Base-by-base conservation (phyloP, 1,140 invertebrate genomes). In the Hermetia illucens region DNA sequence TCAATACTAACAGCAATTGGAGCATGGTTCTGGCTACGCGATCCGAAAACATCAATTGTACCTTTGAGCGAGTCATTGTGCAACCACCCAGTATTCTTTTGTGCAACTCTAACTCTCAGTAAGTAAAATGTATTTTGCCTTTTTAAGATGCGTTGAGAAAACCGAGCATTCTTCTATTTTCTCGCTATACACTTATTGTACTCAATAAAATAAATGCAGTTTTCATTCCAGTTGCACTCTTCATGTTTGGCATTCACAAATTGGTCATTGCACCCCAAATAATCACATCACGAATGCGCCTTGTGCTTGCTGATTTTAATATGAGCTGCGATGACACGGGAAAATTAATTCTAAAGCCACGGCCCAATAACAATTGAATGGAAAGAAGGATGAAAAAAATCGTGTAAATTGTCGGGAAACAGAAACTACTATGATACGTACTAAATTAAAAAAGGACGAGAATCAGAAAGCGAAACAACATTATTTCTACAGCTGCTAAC, bases 261-360 rank as follows among this genome's bases (percentile, higher is more conserved):
- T 72, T 88, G 58, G 91, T 98, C 1, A 90, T 97, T 41, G 91
- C 92, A 12, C 89, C 92, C 9, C 90, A 87, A 48, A 97, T 98
- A 53, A 90, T 98, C 46, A 91, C 90, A 3, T 78, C 85, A 2
- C 66, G 93, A 43, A 89, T 89, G 19, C 69, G 91, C 30, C 75
- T 72, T 27, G 91, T 96, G 1, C 71, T 98, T 19, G 77, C 77
- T 22, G 91, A 96, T 62, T 98, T 95, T 58, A 96, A 94, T 59
- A 94, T 96, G 89, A 94, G 87, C 32, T 97, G 90, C 68, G 92
- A 96, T 64, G 91, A 97, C 54, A 91, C 87, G 38, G 89, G 90
- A 43, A 89, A 90, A 63, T 64, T 91, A 12, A 90, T 92, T 45
- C 61, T 91, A 1, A 87, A 87, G 58, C 86, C 86, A 4, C 60